These are phyloP conservation scores for Caenorhabditis sp. DNA, from an alignment of 2,888 invertebrate species.

Conservation along the genomic window DNA sequence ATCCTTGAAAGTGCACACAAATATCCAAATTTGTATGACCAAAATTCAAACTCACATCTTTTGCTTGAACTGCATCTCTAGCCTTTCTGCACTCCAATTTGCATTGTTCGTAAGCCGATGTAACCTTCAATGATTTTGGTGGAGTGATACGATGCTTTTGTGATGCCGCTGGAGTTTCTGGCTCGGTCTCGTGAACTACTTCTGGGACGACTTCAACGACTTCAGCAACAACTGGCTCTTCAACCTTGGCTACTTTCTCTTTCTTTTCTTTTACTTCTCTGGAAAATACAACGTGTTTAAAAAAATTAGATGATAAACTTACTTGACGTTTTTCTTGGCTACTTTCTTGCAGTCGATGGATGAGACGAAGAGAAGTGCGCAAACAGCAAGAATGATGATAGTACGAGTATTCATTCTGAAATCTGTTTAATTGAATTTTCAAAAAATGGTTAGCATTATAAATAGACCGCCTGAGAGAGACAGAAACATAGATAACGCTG, in stretches of 20 bases:
- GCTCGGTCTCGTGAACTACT: conserved; percentile 7
- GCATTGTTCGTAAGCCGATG: conserved; percentile 63
- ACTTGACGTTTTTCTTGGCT: conserved; percentile 26
- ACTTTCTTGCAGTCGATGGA: conserved; percentile 51
- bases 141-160: conserved; percentile 19
- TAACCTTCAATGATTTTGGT: conserved; percentile 42
- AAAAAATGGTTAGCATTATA: not conserved
- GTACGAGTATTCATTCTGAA: conserved; percentile 42
- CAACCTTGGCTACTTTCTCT: conserved; percentile 23
- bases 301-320: not conserved
- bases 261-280: conserved; percentile 7
- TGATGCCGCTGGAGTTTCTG: conserved; percentile 5
- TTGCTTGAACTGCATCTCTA: conserved; percentile 59
- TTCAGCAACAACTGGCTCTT: conserved; percentile 22
- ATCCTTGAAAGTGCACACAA: too few relatives aligned
- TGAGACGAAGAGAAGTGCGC: conserved; percentile 46
- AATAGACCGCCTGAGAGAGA: not conserved
- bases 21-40: too few relatives aligned
- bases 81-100: conserved; percentile 63
- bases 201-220: conserved; percentile 7
- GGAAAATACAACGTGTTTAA: not conserved
- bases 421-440: conserved; percentile 11
- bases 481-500: not conserved
- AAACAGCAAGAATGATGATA: conserved; percentile 38
- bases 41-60: conserved; percentile 40